phyloP scores from a whole-genome alignment of 2,888 invertebrate genomes.

The Drosophila fulvimacula region DNA sequence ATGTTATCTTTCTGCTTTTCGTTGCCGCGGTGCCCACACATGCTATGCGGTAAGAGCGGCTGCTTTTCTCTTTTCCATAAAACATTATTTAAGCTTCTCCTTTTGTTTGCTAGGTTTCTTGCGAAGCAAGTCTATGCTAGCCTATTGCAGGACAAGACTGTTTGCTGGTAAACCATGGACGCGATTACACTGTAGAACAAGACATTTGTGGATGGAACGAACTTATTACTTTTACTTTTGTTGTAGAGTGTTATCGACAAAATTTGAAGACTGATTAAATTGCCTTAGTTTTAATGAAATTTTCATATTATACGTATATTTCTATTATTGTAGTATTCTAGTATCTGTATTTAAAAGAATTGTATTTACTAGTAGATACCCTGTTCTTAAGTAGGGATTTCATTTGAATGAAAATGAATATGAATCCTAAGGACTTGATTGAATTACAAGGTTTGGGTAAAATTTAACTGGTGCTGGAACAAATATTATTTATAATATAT shows the following conservation, averaged over 20 bases:
- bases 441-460: not conserved
- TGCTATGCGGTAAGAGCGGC: constrained; percentile 87
- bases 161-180: constrained; percentile 87
- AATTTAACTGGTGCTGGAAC: constrained; percentile 17
- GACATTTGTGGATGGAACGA: too few species aligned
- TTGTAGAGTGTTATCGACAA: not conserved
- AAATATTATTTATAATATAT: not conserved
- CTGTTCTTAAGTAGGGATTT: not conserved
- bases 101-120: constrained; percentile 85
- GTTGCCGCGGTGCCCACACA: constrained; percentile 90
- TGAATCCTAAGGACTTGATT: not conserved
- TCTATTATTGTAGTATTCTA: too few species aligned
- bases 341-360: not conserved
- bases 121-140: constrained; percentile 88
- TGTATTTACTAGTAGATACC: not conserved
- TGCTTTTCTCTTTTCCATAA: accelerated
- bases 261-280: constrained; percentile 52
- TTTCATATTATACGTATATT: too few species aligned
- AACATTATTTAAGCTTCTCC: too few species aligned
- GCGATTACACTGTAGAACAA: not conserved
- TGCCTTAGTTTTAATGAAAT: constrained; percentile 6
- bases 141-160: constrained; percentile 88
- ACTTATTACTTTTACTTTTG: not conserved
- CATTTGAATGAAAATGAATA: not conserved
- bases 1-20: constrained; percentile 91